Evolutionary conservation across 2,888 invertebrate species (phyloP).

Genomic region (Lycophotia porphyrea): DNA sequence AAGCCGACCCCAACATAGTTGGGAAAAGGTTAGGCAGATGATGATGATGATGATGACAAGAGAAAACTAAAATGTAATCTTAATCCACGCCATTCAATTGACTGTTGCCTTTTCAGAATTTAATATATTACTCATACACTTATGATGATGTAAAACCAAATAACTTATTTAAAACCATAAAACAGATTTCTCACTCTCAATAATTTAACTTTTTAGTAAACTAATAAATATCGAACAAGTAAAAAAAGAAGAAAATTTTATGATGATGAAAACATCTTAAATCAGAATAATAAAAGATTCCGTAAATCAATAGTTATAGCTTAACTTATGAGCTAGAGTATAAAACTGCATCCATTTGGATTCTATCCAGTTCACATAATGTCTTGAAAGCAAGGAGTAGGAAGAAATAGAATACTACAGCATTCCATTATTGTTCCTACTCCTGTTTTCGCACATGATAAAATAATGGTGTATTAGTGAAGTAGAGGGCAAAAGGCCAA

Average conservation of each 20-base stretch:
- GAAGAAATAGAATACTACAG: slow-evolving; percentile 20
- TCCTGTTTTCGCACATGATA: not conserved
- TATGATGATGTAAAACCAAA: not conserved
- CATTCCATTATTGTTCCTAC: not conserved
- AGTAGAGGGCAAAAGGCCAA: not conserved
- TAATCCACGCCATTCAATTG: not conserved
- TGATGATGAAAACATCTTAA: slow-evolving; percentile 16
- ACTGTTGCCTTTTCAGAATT: not conserved
- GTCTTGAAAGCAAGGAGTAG: slow-evolving; percentile 12
- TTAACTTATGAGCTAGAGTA: slow-evolving; percentile 26
- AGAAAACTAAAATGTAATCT: not conserved
- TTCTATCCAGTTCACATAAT: slow-evolving; percentile 43
- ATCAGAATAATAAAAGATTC: slow-evolving; percentile 38
- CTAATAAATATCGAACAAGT: slow-evolving; percentile 14
- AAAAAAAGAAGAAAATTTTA: slow-evolving; percentile 26
- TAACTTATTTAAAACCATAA: not conserved
- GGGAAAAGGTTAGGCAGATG: no score
- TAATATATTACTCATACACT: not conserved
- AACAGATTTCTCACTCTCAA: not conserved
- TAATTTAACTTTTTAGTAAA: slow-evolving; percentile 4
- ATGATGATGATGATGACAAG: not conserved
- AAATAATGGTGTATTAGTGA: not conserved
- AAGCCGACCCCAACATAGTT: no score
- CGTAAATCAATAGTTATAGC: slow-evolving; percentile 40
- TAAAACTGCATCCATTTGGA: slow-evolving; percentile 57